These are phyloP conservation scores for Heptranchias perlo DNA, from an alignment of 2,113 vertebrate genomes.

Conservation along the genomic window DNA sequence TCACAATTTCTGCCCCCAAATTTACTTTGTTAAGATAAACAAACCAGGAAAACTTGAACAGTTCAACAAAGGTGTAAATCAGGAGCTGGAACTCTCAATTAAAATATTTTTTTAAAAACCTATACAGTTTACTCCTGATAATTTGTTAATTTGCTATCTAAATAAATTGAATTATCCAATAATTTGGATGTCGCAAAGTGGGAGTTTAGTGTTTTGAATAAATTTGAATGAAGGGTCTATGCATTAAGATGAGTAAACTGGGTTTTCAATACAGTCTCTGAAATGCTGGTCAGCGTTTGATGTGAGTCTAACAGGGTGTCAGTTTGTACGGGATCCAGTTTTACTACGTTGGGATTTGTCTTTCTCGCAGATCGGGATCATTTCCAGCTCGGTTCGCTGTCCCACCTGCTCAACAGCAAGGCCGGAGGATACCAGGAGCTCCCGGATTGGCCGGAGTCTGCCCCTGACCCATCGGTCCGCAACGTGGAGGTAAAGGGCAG, in stretches of 20 bases:
- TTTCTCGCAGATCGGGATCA: constrained; percentile 82
- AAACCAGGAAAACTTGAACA: neutral
- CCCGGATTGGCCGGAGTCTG: constrained; percentile 87
- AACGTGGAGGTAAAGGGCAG: constrained; percentile 88
- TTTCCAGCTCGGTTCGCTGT: constrained; percentile 92
- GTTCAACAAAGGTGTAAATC: neutral
- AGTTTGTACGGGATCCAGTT: neutral
- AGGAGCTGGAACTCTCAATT: neutral
- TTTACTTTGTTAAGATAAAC: neutral
- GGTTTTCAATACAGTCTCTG: no score
- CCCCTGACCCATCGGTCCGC: constrained; percentile 93
- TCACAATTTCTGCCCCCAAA: neutral
- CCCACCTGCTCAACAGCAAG: constrained; percentile 91
- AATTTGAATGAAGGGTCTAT: neutral
- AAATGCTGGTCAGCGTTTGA: neutral
- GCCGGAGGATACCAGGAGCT: constrained; percentile 94
- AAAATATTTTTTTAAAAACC: neutral
- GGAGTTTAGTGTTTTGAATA: neutral
- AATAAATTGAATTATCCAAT: neutral
- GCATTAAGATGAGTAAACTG: neutral
- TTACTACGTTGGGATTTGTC: neutral
- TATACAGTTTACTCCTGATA: neutral
- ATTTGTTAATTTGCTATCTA: no score
- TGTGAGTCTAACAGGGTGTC: neutral
- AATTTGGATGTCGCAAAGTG: no score